These are phyloP conservation scores for Microctenopoma stevenorrisi DNA, from an alignment of 2,797 vertebrate species.

Conservation along the genomic window DNA sequence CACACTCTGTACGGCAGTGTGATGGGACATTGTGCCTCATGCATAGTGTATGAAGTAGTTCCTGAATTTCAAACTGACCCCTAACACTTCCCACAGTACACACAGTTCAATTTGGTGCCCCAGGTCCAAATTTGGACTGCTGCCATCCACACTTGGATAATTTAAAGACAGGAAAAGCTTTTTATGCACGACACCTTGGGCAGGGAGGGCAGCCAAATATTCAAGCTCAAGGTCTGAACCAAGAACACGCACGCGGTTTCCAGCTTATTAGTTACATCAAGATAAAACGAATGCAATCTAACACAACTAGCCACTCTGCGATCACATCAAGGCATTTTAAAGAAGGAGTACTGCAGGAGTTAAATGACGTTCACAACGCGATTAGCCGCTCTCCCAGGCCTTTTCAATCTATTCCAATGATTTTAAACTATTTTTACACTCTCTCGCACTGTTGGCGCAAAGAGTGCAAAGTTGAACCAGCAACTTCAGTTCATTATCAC, in stretches of 20 bases:
- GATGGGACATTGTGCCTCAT: slow-evolving; percentile 64
- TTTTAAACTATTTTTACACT: background rate
- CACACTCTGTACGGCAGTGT: slow-evolving; percentile 30
- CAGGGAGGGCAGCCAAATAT: slow-evolving; percentile 57
- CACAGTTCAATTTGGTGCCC: slow-evolving; percentile 56
- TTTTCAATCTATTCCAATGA: slow-evolving; percentile 2
- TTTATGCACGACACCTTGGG: slow-evolving; percentile 58
- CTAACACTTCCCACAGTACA: slow-evolving; percentile 53
- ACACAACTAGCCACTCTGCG: background rate
- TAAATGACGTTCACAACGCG: slow-evolving; percentile 2
- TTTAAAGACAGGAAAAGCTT: slow-evolving; percentile 66
- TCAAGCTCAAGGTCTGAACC: slow-evolving; percentile 50
- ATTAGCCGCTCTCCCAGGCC: background rate
- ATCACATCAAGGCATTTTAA: background rate
- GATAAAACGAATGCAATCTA: slow-evolving; percentile 17
- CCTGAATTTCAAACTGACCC: slow-evolving; percentile 71
- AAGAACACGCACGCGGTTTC: slow-evolving; percentile 22
- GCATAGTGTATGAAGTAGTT: slow-evolving; percentile 69
- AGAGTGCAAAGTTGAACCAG: slow-evolving; percentile 30
- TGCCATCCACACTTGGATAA: slow-evolving; percentile 67
- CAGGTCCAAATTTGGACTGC: slow-evolving; percentile 60
- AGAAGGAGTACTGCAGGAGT: background rate
- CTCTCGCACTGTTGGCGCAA: background rate
- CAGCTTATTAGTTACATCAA: slow-evolving; percentile 37
- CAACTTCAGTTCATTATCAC: slow-evolving; percentile 32